Percentiles rank a stretch among this genome's conserved stretches.
phyloP scores from a whole-genome alignment of 2,888 invertebrate genomes.

The Sphecodes monilicornis region DNA sequence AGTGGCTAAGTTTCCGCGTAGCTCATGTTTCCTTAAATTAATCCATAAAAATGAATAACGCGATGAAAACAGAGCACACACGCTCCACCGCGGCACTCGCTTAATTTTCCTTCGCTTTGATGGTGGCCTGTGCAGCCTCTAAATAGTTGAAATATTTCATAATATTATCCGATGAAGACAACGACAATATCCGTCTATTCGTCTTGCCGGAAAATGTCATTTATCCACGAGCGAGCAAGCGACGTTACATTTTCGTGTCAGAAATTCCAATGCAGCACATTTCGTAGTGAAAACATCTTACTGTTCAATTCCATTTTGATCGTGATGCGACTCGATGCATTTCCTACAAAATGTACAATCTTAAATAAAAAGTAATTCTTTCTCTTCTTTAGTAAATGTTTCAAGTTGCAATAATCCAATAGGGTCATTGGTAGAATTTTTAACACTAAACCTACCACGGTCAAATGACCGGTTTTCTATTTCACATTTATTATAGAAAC shows the following conservation, averaged over 20 bases:
- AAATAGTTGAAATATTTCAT: constrained; percentile 6
- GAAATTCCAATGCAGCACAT: background rate
- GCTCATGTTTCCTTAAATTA: background rate
- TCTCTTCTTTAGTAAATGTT: background rate
- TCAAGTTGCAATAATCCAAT: background rate
- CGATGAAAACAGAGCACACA: constrained; percentile 1
- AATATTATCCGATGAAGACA: background rate
- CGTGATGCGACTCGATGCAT: background rate
- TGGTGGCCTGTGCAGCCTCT: background rate
- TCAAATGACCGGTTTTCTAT: no score
- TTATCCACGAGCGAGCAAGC: background rate
- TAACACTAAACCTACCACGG: no score
- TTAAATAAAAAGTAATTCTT: background rate
- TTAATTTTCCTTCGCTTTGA: background rate
- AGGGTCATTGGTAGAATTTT: no score
- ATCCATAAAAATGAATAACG: constrained; percentile 18
- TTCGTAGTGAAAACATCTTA: background rate
- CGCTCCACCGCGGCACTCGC: background rate
- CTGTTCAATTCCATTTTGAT: background rate
- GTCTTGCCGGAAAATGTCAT: background rate
- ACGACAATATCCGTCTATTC: background rate
- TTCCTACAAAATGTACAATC: background rate
- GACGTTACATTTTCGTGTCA: background rate
- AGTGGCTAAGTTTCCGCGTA: background rate
- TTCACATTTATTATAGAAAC: no score